These are phyloP conservation scores for Acleris sparsana DNA, from an alignment of 2,888 invertebrate genomes.

Conservation along the genomic window DNA sequence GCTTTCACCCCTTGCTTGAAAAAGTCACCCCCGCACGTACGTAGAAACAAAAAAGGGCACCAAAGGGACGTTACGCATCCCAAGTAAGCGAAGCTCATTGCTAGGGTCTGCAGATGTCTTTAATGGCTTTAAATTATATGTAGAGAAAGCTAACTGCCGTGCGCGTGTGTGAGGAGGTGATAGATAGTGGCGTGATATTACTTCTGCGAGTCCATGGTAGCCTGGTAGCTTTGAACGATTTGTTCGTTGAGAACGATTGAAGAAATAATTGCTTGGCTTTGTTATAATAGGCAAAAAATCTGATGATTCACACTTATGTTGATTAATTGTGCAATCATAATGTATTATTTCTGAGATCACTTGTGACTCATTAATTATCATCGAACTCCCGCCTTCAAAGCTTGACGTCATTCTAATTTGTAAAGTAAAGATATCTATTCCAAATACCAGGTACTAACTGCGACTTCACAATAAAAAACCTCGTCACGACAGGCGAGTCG, in stretches of 20 bases:
- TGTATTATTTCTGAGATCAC: slow-evolving; percentile 7
- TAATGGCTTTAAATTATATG: slow-evolving; percentile 83
- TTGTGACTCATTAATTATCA: slow-evolving; percentile 27
- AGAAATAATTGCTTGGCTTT: neutral
- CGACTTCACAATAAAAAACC: slow-evolving; percentile 2
- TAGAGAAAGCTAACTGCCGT: slow-evolving; percentile 78
- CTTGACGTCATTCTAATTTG: slow-evolving; percentile 24
- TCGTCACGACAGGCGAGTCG: slow-evolving; percentile 3
- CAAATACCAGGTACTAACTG: neutral
- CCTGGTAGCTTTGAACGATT: slow-evolving; percentile 5
- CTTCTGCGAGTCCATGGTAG: slow-evolving; percentile 29
- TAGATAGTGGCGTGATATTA: slow-evolving; percentile 60
- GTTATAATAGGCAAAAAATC: slow-evolving; percentile 3
- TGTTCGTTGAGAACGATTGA: neutral
- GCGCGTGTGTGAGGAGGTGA: slow-evolving; percentile 64
- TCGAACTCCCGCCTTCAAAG: slow-evolving; percentile 2
- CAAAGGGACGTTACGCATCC: slow-evolving; percentile 79
- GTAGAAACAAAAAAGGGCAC: slow-evolving; percentile 80
- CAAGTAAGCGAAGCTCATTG: slow-evolving; percentile 79
- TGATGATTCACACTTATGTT: too few relatives aligned
- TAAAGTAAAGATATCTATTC: slow-evolving; percentile 3
- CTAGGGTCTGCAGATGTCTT: slow-evolving; percentile 81
- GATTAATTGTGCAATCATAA: neutral
- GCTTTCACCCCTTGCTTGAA: slow-evolving; percentile 80
- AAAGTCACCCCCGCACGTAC: slow-evolving; percentile 82